phyloP scores from a whole-genome alignment of 2,888 invertebrate genomes.

The Cosmorhoe ocellata region DNA sequence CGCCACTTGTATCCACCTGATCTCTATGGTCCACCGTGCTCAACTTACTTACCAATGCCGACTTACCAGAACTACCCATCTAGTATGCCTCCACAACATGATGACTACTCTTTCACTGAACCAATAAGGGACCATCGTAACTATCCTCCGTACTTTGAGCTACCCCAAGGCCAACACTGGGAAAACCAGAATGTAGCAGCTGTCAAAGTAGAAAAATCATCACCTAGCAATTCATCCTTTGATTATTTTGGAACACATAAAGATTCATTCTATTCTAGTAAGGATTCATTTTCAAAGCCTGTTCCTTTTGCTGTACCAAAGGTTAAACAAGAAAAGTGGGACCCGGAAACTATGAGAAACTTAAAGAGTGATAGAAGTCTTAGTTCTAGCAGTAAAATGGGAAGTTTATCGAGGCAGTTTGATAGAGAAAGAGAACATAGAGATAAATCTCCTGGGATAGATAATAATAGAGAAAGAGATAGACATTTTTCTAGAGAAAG shows the following conservation, averaged over 20 bases:
- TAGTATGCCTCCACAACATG: conserved; percentile 2
- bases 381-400: conserved; percentile 47
- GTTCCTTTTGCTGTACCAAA: background rate
- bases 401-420: conserved; percentile 43
- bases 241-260: conserved; percentile 18
- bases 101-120: conserved; percentile 6
- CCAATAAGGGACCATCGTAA: conserved; percentile 4
- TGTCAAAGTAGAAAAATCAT: conserved; percentile 12
- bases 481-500: conserved; percentile 20
- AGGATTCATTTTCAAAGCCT: background rate
- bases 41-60: conserved; percentile 1
- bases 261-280: conserved; percentile 18
- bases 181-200: background rate
- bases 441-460: conserved; percentile 41
- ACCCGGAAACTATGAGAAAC: conserved; percentile 23
- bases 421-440: conserved; percentile 32
- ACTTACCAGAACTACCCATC: conserved; percentile 3
- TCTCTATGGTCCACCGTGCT: background rate
- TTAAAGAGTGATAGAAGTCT: conserved; percentile 34
- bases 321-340: conserved; percentile 4
- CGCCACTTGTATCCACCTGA: conserved; percentile 3
- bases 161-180: conserved; percentile 12
- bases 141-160: conserved; percentile 9
- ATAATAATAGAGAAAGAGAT: conserved; percentile 42
- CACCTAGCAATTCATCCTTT: conserved; percentile 7